Evolutionary conservation across 2,797 vertebrate genomes (phyloP).

Genomic region (Myioborus melanocephalus): DNA sequence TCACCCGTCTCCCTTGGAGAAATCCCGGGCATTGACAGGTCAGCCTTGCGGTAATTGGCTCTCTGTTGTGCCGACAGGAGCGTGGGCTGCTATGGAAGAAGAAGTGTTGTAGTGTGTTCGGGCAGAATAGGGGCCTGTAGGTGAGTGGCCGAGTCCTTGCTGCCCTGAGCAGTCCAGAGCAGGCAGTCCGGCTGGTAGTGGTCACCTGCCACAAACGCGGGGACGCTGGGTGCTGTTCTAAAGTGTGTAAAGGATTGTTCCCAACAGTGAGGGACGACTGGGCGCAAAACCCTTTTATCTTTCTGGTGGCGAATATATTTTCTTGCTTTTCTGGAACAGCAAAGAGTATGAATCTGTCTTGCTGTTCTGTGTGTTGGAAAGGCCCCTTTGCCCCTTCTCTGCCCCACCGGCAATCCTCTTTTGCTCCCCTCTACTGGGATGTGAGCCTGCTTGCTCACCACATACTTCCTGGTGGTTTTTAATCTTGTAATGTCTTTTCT

Average conservation of each 20-base stretch:
- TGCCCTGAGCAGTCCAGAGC: accelerated
- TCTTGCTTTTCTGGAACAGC: not conserved
- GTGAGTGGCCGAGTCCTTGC: accelerated
- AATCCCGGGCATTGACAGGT: accelerated
- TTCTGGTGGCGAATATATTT: not conserved
- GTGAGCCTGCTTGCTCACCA: not conserved
- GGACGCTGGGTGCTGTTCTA: not conserved
- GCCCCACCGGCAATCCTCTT: not conserved
- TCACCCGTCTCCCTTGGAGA: not conserved
- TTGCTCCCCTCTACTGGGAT: not conserved
- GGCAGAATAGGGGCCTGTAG: not conserved
- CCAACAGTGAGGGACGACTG: not conserved
- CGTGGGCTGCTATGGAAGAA: accelerated
- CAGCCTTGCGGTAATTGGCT: not conserved
- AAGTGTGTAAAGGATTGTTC: not conserved
- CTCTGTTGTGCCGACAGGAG: not conserved
- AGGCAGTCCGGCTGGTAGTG: accelerated
- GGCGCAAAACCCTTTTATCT: not conserved
- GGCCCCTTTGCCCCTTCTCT: not conserved
- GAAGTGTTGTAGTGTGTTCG: not conserved
- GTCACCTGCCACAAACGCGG: accelerated
- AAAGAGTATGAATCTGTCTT: not conserved
- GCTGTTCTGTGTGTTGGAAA: not conserved
- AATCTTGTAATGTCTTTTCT: not conserved
- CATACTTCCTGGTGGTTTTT: not conserved